Evolutionary conservation across 2,113 vertebrate species (phyloP).

Genomic region (Lagenorhynchus albirostris): DNA sequence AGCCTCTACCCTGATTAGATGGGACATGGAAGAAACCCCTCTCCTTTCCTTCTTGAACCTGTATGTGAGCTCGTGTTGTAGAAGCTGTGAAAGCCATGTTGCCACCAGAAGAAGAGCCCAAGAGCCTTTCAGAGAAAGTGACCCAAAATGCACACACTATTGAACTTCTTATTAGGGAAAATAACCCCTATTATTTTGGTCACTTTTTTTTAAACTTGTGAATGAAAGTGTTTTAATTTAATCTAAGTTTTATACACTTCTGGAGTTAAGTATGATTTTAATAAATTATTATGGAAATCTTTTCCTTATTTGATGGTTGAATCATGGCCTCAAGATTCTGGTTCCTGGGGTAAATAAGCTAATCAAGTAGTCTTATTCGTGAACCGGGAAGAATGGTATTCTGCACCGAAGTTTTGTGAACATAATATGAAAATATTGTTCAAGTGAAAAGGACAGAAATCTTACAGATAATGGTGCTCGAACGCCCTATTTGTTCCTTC

Average conservation of each 20-base stretch:
- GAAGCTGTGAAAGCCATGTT: neutral
- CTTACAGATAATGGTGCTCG: neutral
- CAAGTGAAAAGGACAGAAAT: neutral
- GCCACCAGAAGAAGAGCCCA: neutral
- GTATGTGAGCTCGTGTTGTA: neutral
- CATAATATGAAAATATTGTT: neutral
- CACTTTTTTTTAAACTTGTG: neutral
- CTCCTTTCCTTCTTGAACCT: neutral
- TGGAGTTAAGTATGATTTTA: neutral
- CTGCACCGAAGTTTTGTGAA: neutral
- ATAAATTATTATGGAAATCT: neutral
- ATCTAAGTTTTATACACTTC: neutral
- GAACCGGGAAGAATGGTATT: neutral
- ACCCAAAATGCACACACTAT: neutral
- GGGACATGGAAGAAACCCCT: neutral
- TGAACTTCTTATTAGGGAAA: neutral
- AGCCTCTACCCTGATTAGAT: neutral
- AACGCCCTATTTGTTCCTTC: neutral
- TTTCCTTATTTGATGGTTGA: neutral
- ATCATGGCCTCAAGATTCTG: neutral
- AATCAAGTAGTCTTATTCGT: neutral
- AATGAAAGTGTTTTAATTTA: neutral
- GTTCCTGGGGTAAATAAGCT: neutral
- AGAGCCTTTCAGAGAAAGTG: neutral
- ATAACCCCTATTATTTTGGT: neutral